Evolutionary conservation across 2,113 vertebrate species (phyloP), one percentile per base, ranked within the genome.

Genomic region (Charina bottae): DNA sequence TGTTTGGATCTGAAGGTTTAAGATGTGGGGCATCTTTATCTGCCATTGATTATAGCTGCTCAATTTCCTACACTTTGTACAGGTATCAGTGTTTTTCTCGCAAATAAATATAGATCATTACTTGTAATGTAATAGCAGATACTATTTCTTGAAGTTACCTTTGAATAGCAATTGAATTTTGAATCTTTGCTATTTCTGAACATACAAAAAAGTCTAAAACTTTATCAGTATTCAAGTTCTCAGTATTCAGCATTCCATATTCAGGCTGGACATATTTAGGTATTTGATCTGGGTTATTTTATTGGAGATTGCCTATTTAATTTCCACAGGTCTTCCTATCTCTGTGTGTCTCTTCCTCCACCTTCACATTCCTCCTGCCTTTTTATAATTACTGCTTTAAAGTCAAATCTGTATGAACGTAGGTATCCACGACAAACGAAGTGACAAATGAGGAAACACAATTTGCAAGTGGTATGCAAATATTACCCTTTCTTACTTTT

Each of bases 271-370:
- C n/a, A 72, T 72, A 72, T 72, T 33, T 72, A n/a, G 68, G 15
- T 93, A 49, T 90, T 93, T 42, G 59, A 56, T 95, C 94, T 90
- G n/a, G 28, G 87, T 93, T 94, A 93, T 85, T 95, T 92, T 94
- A 89, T 93, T 96, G 94, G 94, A 96, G 42, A 93, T 93, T 89
- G 94, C 78, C 26, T 92, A 58, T 78, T 96, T 94, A 94, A 95
- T 95, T 96, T 96, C 95, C 96, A 90, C 93, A 96, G 95, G 94
- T 96, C 78, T 96, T 90, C 95, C 92, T 97, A 26, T 95, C 94
- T 94, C 58, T 95, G 85, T 92, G 94, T 28, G 95, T 94, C 92
- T 96, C 59, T 92, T 93, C 88, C 64, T 88, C n/a, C 54, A 28
- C 55, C 83, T 42, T 33, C 56, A 37, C 68, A 58, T 96, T 46